Percentiles rank a stretch among this genome's conserved stretches.
phyloP scores from a whole-genome alignment of 2,888 invertebrate species.

The Andrena bucephala region DNA sequence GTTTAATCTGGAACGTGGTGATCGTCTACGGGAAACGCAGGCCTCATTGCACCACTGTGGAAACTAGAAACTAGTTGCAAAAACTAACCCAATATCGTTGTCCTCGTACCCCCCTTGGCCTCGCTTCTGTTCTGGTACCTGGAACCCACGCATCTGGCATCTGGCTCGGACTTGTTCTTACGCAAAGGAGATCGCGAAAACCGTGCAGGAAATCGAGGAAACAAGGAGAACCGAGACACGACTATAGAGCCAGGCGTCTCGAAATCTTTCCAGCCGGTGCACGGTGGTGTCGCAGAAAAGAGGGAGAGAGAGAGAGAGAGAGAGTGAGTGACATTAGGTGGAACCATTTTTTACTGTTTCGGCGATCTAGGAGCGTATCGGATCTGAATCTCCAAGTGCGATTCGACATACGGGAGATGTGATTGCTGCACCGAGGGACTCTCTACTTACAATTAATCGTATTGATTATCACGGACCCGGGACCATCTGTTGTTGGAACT shows the following conservation, averaged over 20 bases:
- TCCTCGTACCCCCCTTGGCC: constrained; percentile 59
- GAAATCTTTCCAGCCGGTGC: too few relatives aligned
- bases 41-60: constrained; percentile 80
- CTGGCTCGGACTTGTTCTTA: constrained; percentile 59
- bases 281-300: not conserved
- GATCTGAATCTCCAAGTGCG: not conserved
- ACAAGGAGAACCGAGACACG: not conserved
- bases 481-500: constrained; percentile 34
- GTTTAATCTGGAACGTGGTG: constrained; percentile 76
- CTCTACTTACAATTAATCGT: not conserved
- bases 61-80: constrained; percentile 79
- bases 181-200: constrained; percentile 22
- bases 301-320: too few relatives aligned
- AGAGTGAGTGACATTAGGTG: too few relatives aligned
- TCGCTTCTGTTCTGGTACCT: constrained; percentile 62
- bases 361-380: too few relatives aligned
- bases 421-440: not conserved
- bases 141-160: constrained; percentile 71
- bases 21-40: constrained; percentile 78
- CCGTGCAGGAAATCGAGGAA: constrained; percentile 9
- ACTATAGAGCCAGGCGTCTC: not conserved
- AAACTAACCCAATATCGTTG: constrained; percentile 81
- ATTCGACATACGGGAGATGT: not conserved
- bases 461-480: not conserved
- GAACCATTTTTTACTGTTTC: too few relatives aligned